phyloP scores from a whole-genome alignment of 2,113 vertebrate genomes.

The Caranx ignobilis region DNA sequence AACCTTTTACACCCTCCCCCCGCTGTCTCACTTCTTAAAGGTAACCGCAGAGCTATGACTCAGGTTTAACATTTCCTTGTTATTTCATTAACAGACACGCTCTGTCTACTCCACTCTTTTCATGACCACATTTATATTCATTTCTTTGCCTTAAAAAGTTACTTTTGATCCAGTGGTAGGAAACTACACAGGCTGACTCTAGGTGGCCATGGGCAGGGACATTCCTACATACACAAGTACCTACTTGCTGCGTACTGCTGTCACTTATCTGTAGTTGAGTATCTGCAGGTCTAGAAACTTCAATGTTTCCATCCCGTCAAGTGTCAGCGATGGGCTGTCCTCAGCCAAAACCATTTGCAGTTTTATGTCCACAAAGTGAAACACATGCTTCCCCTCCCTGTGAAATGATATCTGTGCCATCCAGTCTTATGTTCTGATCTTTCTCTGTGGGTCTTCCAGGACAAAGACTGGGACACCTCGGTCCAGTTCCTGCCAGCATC shows the following conservation, averaged over 20 bases:
- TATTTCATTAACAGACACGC: not conserved
- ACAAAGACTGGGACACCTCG: slow-evolving; percentile 75
- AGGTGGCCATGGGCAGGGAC: slow-evolving; percentile 1
- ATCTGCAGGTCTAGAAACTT: not conserved
- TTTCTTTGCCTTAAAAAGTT: not conserved
- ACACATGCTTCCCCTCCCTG: not conserved
- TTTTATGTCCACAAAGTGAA: not conserved
- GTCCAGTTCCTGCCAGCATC: slow-evolving; percentile 82
- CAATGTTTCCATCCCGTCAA: not conserved
- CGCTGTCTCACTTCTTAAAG: not conserved
- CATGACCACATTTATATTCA: rapidly evolving
- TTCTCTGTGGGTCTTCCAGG: slow-evolving; percentile 61
- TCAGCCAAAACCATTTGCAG: not conserved
- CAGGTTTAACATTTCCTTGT: not conserved
- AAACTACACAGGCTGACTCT: not conserved
- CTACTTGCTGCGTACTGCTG: slow-evolving; percentile 17
- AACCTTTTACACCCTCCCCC: slow-evolving; percentile 61
- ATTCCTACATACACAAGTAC: slow-evolving; percentile 45
- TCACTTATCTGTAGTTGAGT: slow-evolving; percentile 25
- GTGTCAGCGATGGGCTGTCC: not conserved
- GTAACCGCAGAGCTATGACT: slow-evolving; percentile 50
- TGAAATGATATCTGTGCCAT: not conserved
- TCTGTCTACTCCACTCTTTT: not conserved
- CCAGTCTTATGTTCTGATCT: not conserved
- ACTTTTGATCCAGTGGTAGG: not conserved